These are phyloP conservation scores for Paraescarpia echinospica DNA, from an alignment of 1,140 invertebrate species.

Conservation along the genomic window DNA sequence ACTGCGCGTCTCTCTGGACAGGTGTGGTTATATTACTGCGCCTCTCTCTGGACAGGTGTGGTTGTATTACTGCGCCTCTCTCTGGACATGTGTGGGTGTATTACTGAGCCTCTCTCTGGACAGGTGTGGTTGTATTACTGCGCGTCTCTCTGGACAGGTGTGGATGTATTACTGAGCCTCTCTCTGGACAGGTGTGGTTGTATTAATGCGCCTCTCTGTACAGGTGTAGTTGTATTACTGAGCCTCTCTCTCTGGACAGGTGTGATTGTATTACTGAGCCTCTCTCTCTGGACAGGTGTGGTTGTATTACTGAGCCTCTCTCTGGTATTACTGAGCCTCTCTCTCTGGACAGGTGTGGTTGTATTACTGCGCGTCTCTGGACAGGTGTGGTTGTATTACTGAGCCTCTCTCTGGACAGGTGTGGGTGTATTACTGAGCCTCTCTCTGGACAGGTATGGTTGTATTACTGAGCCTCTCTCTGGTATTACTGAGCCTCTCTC, in stretches of 20 bases:
- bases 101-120: no score
- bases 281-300: not conserved
- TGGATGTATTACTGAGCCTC: not conserved
- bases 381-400: no score
- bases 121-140: no score
- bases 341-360: conserved; percentile 7
- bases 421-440: not conserved
- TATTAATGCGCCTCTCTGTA: no score
- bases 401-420: not conserved
- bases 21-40: no score
- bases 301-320: not conserved
- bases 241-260: not conserved
- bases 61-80: not conserved
- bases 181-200: conserved; percentile 11
- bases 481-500: no score
- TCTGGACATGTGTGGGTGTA: conserved; percentile 8
- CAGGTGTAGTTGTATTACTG: no score
- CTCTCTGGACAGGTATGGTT: not conserved
- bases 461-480: no score
- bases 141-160: not conserved
- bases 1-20: not conserved
- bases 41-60: no score
- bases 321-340: no score
- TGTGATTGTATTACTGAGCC: not conserved
- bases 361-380: no score